Evolutionary conservation across 2,888 invertebrate species (phyloP).

Genomic region (Elysia crispata): DNA sequence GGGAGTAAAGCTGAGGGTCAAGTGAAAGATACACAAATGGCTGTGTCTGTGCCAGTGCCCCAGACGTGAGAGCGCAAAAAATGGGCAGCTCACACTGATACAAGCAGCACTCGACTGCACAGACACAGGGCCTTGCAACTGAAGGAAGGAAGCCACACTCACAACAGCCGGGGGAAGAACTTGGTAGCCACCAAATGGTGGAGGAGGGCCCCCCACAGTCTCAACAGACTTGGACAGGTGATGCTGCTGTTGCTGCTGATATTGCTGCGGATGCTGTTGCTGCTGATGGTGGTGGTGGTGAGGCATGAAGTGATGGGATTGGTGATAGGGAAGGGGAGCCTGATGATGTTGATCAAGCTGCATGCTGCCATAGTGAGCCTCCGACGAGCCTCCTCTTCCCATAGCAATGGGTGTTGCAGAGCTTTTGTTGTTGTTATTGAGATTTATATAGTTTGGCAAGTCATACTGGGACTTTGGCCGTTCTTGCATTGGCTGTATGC

Average conservation of each 20-base stretch:
- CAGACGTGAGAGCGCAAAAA: too few relatives aligned
- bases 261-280: conserved; percentile 13
- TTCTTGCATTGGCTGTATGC: conserved; percentile 33
- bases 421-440: conserved; percentile 15
- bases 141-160: conserved; percentile 28
- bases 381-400: too few relatives aligned
- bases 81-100: too few relatives aligned
- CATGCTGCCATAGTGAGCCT: conserved; percentile 26
- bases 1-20: too few relatives aligned
- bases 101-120: too few relatives aligned
- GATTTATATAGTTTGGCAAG: conserved; percentile 38
- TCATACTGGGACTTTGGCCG: conserved; percentile 50
- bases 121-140: neutral
- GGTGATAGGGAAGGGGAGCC: neutral
- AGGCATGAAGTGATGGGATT: neutral
- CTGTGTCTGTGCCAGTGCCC: neutral
- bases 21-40: too few relatives aligned
- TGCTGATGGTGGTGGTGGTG: neutral
- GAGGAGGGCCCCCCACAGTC: too few relatives aligned
- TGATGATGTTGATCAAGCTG: conserved; percentile 5
- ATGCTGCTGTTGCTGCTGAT: neutral
- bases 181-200: conserved; percentile 45
- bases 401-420: neutral
- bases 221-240: too few relatives aligned
- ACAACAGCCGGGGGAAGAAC: conserved; percentile 50